Evolutionary conservation across 35 echinoderm and acorn worm species (phyloP).

Genomic region (Eucidaris tribuloides): DNA sequence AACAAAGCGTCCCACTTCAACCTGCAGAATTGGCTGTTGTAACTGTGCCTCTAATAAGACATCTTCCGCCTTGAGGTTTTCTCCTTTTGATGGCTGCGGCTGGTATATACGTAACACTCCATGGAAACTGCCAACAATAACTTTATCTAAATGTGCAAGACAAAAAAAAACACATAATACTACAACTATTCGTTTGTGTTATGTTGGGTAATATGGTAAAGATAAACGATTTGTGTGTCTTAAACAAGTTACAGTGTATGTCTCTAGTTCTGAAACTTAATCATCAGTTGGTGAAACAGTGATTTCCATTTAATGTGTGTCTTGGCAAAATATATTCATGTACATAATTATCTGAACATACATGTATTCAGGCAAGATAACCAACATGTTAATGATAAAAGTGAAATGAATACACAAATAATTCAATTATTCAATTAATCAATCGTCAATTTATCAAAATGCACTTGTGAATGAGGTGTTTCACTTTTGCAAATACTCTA

Average conservation of each 20-base stretch:
- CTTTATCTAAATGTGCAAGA: slow-evolving; percentile 72
- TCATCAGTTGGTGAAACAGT: too few relatives aligned
- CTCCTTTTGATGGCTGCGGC: slow-evolving; percentile 59
- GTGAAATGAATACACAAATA: too few relatives aligned
- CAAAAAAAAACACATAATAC: background rate
- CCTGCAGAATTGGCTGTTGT: slow-evolving; percentile 69
- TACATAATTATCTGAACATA: too few relatives aligned
- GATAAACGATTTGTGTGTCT: background rate
- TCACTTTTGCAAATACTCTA: too few relatives aligned
- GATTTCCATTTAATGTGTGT: too few relatives aligned
- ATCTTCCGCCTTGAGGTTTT: slow-evolving; percentile 68
- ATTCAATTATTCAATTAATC: too few relatives aligned
- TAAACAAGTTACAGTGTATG: background rate
- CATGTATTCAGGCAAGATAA: too few relatives aligned
- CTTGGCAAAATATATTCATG: too few relatives aligned
- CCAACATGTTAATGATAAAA: too few relatives aligned
- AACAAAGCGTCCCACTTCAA: slow-evolving; percentile 82
- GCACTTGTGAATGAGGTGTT: too few relatives aligned
- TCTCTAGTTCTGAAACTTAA: too few relatives aligned
- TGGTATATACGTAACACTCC: slow-evolving; percentile 86
- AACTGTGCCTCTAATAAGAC: slow-evolving; percentile 85
- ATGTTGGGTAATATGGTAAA: background rate
- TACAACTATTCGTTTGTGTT: background rate
- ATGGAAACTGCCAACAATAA: slow-evolving; percentile 91
- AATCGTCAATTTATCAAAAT: too few relatives aligned